phyloP scores from a whole-genome alignment of 1,140 invertebrate genomes.

The Portunus trituberculatus region DNA sequence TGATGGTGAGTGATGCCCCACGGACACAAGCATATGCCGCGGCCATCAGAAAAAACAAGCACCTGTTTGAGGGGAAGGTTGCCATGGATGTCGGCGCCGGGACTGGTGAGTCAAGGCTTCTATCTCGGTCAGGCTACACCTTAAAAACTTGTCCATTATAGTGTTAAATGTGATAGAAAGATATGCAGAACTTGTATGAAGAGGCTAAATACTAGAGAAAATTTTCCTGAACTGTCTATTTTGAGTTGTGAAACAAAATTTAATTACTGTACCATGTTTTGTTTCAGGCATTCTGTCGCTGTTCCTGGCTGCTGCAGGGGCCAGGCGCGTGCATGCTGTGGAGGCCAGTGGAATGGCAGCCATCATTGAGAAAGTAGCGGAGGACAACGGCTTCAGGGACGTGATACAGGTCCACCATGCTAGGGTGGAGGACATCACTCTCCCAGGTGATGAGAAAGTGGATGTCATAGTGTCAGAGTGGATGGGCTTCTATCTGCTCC shows the following conservation, averaged over 20 bases:
- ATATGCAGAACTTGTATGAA: too few species aligned
- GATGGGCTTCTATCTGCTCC: constrained; percentile 99
- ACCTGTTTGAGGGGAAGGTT: constrained; percentile 83
- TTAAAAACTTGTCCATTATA: not conserved
- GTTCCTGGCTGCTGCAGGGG: constrained; percentile 96
- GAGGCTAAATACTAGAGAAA: not conserved
- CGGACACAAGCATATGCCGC: constrained; percentile 85
- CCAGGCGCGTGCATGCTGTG: constrained; percentile 93
- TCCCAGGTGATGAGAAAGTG: constrained; percentile 86
- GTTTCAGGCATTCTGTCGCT: constrained; percentile 93
- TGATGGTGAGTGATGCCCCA: constrained; percentile 88
- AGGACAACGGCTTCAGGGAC: constrained; percentile 80
- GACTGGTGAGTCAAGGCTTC: constrained; percentile 58
- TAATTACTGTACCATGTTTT: not conserved
- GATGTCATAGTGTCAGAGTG: constrained; percentile 99
- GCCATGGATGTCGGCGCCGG: constrained; percentile 79
- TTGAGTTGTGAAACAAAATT: not conserved
- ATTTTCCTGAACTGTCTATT: too few species aligned
- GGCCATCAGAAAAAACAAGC: constrained; percentile 84
- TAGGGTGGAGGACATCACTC: constrained; percentile 85
- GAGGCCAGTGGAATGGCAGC: constrained; percentile 94
- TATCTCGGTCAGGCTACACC: not conserved
- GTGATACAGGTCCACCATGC: constrained; percentile 83
- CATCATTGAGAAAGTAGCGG: constrained; percentile 90
- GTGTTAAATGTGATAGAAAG: not conserved